phyloP scores from a whole-genome alignment of 1,140 invertebrate species.

The Eumaeus atala region DNA sequence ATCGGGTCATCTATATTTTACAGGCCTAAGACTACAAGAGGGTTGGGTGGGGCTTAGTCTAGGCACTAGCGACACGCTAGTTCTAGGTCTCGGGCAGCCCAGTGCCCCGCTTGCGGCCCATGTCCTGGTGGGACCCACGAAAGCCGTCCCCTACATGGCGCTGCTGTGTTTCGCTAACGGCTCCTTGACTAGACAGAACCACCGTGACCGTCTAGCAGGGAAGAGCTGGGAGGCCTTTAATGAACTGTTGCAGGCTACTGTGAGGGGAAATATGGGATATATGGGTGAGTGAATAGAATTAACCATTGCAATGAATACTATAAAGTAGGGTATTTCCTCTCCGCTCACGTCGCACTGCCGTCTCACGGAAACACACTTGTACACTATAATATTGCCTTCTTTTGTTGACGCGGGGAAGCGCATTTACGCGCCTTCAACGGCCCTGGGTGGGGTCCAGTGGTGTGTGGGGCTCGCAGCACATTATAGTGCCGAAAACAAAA shows the following conservation, averaged over 20 bases:
- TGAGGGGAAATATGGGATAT: constrained; percentile 94
- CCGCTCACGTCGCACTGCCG: too few species aligned
- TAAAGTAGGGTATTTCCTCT: background rate
- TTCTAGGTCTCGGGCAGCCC: constrained; percentile 84
- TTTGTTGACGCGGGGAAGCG: too few species aligned
- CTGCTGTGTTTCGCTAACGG: constrained; percentile 97
- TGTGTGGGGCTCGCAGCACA: too few species aligned
- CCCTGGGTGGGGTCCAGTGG: too few species aligned
- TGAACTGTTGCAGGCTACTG: constrained; percentile 86
- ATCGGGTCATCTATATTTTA: too few species aligned
- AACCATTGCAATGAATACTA: too few species aligned
- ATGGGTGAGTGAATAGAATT: constrained; percentile 77
- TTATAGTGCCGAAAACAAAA: too few species aligned
- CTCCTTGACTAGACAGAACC: constrained; percentile 89
- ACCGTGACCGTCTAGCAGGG: constrained; percentile 84
- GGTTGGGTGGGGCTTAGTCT: constrained; percentile 92
- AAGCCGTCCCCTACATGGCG: constrained; percentile 86
- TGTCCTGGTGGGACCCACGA: constrained; percentile 89
- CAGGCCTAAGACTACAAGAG: constrained; percentile 78
- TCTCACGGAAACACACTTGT: too few species aligned
- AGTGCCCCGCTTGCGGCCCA: constrained; percentile 84
- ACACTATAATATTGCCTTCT: too few species aligned
- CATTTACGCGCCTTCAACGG: too few species aligned
- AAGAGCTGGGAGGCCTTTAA: constrained; percentile 91
- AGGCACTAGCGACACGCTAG: constrained; percentile 94